phyloP scores from a whole-genome alignment of 1,140 invertebrate species.

The Drosophila neocordata region DNA sequence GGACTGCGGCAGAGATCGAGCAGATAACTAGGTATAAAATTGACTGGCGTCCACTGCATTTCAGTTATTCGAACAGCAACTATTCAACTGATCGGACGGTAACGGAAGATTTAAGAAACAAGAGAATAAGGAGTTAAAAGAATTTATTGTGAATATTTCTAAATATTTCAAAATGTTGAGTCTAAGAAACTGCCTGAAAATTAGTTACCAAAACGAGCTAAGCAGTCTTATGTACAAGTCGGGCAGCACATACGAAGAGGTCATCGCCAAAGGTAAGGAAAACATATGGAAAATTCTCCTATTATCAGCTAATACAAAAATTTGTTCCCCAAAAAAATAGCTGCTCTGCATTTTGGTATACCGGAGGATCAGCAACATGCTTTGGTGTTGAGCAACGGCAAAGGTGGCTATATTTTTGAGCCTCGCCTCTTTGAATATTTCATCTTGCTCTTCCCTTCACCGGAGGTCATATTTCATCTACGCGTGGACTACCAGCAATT shows the following conservation, averaged over 20 bases:
- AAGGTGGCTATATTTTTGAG: slow-evolving; percentile 67
- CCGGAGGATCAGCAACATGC: slow-evolving; percentile 36
- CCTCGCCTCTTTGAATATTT: slow-evolving; percentile 70
- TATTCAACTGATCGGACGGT: slow-evolving; percentile 29
- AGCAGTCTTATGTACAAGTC: slow-evolving; percentile 47
- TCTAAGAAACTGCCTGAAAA: slow-evolving; percentile 47
- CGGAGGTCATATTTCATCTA: slow-evolving; percentile 63
- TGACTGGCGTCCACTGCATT: slow-evolving; percentile 25
- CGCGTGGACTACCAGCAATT: slow-evolving; percentile 61
- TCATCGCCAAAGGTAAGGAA: slow-evolving; percentile 59
- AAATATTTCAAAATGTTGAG: slow-evolving; percentile 32
- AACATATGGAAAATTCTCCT: background rate
- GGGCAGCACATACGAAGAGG: slow-evolving; percentile 50
- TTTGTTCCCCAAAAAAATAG: slow-evolving; percentile 22
- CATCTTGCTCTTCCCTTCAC: slow-evolving; percentile 66
- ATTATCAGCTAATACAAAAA: background rate
- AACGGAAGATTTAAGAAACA: background rate
- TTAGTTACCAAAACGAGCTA: slow-evolving; percentile 57
- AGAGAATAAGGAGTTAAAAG: background rate
- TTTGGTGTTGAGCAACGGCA: slow-evolving; percentile 62
- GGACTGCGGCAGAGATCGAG: too few relatives aligned
- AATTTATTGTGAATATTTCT: background rate
- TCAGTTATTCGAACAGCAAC: slow-evolving; percentile 35
- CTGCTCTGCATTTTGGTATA: slow-evolving; percentile 53
- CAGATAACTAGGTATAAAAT: too few relatives aligned